Conservation (phyloP, 2,797 vertebrate species). For the Sitta carolinensis region DNA sequence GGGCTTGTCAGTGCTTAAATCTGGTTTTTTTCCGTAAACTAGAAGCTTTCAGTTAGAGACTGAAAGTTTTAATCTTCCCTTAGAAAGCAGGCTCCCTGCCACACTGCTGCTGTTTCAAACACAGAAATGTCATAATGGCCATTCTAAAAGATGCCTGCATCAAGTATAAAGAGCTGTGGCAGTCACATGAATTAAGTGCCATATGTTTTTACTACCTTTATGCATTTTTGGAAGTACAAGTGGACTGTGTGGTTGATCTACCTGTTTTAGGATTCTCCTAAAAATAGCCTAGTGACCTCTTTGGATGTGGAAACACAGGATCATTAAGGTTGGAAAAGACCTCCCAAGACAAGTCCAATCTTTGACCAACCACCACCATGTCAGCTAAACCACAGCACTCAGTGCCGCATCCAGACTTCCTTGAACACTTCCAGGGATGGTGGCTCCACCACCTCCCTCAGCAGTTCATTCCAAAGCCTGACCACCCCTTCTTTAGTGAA, state of each 20-base stretch:
- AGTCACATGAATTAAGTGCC: neutral
- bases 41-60: neutral
- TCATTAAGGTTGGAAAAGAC: neutral
- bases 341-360: rapidly evolving
- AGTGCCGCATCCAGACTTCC: neutral
- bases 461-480: neutral
- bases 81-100: neutral
- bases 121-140: neutral
- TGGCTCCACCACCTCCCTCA: neutral
- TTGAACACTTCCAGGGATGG: neutral
- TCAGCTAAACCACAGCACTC: neutral
- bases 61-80: neutral
- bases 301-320: neutral
- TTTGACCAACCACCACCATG: neutral
- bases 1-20: neutral
- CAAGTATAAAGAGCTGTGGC: neutral
- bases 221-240: neutral
- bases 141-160: neutral
- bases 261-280: neutral
- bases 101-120: neutral
- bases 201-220: neutral
- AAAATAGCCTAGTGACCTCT: neutral
- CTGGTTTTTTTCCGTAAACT: neutral
- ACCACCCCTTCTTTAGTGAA: neutral
- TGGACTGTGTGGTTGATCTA: neutral